A percentile compares a stretch with the other conserved stretches of the same genome.
Evolutionary conservation across 2,888 invertebrate genomes (phyloP).

Genomic region (Lottia scabra): DNA sequence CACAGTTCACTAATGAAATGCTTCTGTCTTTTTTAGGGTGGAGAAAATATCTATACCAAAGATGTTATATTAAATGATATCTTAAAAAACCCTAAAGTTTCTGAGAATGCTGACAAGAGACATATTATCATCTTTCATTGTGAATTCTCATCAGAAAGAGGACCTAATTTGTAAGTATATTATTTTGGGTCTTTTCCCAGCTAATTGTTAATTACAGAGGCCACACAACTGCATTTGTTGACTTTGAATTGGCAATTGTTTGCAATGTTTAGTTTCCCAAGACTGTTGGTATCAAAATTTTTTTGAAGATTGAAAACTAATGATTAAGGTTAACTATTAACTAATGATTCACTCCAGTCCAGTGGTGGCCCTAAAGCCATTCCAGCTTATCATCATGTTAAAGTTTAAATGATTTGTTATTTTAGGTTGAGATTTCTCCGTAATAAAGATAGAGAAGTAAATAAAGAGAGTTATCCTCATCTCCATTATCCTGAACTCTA

Average conservation of each 20-base stretch:
- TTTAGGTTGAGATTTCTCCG: conserved; percentile 84
- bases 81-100: not conserved
- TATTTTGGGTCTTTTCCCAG: too few species aligned
- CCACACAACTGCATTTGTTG: too few species aligned
- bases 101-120: conserved; percentile 9
- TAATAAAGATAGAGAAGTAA: conserved; percentile 84
- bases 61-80: not conserved
- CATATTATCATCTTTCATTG: conserved; percentile 31
- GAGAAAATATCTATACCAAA: not conserved
- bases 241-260: not conserved
- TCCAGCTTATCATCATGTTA: too few species aligned
- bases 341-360: too few species aligned
- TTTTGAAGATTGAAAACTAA: too few species aligned
- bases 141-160: conserved; percentile 32
- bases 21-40: not conserved
- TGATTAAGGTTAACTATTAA: too few species aligned
- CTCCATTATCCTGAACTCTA: conserved; percentile 94
- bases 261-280: not conserved
- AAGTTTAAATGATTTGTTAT: not conserved
- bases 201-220: too few species aligned
- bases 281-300: too few species aligned
- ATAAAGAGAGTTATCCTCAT: conserved; percentile 85
- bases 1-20: too few species aligned
- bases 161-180: conserved; percentile 28
- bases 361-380: too few species aligned